Percentiles rank a stretch among this genome's conserved stretches.
phyloP scores from a whole-genome alignment of 1,140 invertebrate genomes.

The Heliconius congener region DNA sequence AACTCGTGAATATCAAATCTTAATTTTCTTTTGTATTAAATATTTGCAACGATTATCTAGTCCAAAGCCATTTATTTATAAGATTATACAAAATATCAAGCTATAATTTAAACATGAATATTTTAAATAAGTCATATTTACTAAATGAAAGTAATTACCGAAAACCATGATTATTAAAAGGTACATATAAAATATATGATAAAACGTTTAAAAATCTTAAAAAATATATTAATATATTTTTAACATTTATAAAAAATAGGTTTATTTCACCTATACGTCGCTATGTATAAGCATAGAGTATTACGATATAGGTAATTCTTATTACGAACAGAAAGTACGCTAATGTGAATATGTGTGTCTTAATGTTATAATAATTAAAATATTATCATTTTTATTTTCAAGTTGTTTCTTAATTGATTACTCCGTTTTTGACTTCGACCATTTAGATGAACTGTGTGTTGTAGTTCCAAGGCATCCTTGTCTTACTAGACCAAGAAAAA shows the following conservation, averaged over 20 bases:
- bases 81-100: not conserved
- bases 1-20: not conserved
- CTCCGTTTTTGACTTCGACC: too few species aligned
- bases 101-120: too few species aligned
- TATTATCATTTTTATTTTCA: not conserved
- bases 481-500: too few species aligned
- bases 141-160: too few species aligned
- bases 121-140: too few species aligned
- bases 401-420: not conserved
- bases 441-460: too few species aligned
- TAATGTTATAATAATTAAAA: not conserved
- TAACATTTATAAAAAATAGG: not conserved
- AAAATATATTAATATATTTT: too few species aligned
- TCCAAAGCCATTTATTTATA: not conserved
- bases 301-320: not conserved
- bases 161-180: not conserved
- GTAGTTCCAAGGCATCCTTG: too few species aligned
- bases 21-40: not conserved
- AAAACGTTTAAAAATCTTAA: too few species aligned
- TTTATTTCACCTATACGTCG: not conserved
- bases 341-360: constrained; percentile 57
- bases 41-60: not conserved
- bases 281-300: constrained; percentile 22
- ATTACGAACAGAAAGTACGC: constrained; percentile 35
- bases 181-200: too few species aligned